phyloP scores from a whole-genome alignment of 2,113 vertebrate species.

The Microcebus murinus region DNA sequence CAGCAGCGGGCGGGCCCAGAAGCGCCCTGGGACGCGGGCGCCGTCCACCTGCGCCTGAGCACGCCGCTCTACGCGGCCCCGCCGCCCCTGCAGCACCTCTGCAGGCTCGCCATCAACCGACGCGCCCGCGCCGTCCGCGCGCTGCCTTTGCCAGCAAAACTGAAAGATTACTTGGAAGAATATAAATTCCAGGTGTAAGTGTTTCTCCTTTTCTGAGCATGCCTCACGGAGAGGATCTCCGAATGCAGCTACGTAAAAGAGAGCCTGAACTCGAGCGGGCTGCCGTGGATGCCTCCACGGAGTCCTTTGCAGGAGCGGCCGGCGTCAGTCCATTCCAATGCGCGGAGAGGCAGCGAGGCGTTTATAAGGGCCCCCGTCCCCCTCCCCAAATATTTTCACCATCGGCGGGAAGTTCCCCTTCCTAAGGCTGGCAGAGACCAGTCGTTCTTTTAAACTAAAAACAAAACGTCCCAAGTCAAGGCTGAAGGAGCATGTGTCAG shows the following conservation, averaged over 20 bases:
- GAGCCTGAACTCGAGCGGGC: constrained; percentile 75
- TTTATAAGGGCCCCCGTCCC: constrained; percentile 74
- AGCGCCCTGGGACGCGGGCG: constrained; percentile 87
- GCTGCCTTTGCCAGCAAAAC: constrained; percentile 93
- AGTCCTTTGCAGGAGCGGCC: constrained; percentile 80
- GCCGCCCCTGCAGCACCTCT: constrained; percentile 93
- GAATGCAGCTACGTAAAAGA: constrained; percentile 82
- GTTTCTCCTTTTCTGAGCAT: constrained; percentile 77
- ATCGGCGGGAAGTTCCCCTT: constrained; percentile 54
- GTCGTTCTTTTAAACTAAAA: constrained; percentile 50
- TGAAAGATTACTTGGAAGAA: constrained; percentile 96
- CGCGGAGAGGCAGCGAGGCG: constrained; percentile 53
- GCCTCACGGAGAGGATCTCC: constrained; percentile 75
- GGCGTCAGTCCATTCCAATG: constrained; percentile 69
- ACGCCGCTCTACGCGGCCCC: constrained; percentile 91
- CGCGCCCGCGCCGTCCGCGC: constrained; percentile 89
- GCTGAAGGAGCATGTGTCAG: constrained; percentile 31
- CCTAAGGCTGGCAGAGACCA: constrained; percentile 53
- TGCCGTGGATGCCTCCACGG: constrained; percentile 70
- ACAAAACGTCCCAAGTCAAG: constrained; percentile 9
- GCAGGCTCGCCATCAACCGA: constrained; percentile 94
- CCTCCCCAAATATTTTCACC: constrained; percentile 55
- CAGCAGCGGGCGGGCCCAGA: constrained; percentile 83
- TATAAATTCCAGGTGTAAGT: constrained; percentile 94
- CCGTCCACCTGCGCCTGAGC: constrained; percentile 95